Percentiles rank a stretch among this genome's conserved stretches.
These are phyloP conservation scores for Morpho helenor DNA, from an alignment of 2,888 invertebrate species.

Conservation along the genomic window DNA sequence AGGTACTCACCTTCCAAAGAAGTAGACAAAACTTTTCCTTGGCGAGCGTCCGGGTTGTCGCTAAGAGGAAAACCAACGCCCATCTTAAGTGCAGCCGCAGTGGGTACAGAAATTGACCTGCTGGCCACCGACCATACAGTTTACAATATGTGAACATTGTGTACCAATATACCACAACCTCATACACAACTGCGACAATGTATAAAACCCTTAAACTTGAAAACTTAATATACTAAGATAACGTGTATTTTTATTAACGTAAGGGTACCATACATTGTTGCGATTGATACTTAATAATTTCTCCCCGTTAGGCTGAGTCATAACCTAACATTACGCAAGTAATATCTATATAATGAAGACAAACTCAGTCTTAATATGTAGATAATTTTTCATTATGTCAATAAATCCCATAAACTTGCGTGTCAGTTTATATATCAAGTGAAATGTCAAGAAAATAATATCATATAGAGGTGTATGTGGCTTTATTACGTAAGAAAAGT, in stretches of 20 bases:
- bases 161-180: conserved; percentile 3
- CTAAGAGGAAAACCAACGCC: conserved; percentile 90
- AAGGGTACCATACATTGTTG: neutral
- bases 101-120: conserved; percentile 87
- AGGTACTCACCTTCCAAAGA: conserved; percentile 72
- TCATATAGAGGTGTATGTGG: too few relatives aligned
- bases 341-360: too few relatives aligned
- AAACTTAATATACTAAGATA: too few relatives aligned
- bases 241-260: neutral
- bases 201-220: neutral
- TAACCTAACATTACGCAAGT: too few relatives aligned
- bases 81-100: conserved; percentile 91
- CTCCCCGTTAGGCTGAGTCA: neutral
- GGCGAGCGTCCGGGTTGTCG: conserved; percentile 85
- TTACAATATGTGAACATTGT: conserved; percentile 8
- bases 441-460: too few relatives aligned
- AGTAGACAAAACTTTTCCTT: conserved; percentile 83
- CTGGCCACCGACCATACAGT: conserved; percentile 51
- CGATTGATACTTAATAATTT: neutral
- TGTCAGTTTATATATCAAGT: too few relatives aligned
- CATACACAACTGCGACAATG: neutral
- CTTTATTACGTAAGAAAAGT: too few relatives aligned
- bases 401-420: too few relatives aligned
- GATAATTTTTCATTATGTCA: too few relatives aligned
- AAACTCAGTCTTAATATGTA: too few relatives aligned